Base-by-base conservation (phyloP, 2,797 vertebrate genomes). In the Percopsis omiscomaycus region DNA sequence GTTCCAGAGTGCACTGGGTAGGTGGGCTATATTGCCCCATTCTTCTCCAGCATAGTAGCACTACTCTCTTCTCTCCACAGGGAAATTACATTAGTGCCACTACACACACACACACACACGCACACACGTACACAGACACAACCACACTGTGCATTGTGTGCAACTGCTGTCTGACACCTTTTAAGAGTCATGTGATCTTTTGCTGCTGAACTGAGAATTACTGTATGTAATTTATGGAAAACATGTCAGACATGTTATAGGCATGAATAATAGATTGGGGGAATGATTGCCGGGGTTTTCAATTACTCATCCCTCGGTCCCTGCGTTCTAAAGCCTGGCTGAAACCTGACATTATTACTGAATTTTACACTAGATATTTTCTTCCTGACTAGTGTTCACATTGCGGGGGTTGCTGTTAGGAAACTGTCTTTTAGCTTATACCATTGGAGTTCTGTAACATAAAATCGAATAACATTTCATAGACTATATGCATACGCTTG, bases 261-360 rank as follows among this genome's bases (percentile, higher is more conserved):
- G 58, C 49, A 73, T 82, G 52, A 87, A 84, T 81, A 68, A 82
- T 83, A 61, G 59, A 80, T 71, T n/a, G n/a, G 54, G 45, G 22
- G 12, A 59, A 61, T 57, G 59, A 66, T 70, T 55, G 59, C 49
- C 22, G 53, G 28, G 50, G n/a, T n/a, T 66, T 73, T 71, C 5
- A 69, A 10, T 52, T 64, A 47, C 55, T 74, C 46, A 49, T 66
- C 12, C 51, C 46, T 16, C 45, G 48, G 47, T 68, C 15, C 59
- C 42, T 32, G 49, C 15, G 12, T 15, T 53, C 44, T 47, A 58
- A 53, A 55, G 55, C 48, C 55, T 55, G 42, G 68, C 64, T 70
- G 52, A 64, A 71, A 15, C 27, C 64, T 52, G 55, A 28, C 42
- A 58, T 14, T 27, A 44, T 54, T 45, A 52, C 67, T 61, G 29